Percentiles rank a stretch among this genome's conserved stretches.
Conservation (phyloP, 2,888 invertebrate genomes). For the Temnothorax rugatulus region DNA sequence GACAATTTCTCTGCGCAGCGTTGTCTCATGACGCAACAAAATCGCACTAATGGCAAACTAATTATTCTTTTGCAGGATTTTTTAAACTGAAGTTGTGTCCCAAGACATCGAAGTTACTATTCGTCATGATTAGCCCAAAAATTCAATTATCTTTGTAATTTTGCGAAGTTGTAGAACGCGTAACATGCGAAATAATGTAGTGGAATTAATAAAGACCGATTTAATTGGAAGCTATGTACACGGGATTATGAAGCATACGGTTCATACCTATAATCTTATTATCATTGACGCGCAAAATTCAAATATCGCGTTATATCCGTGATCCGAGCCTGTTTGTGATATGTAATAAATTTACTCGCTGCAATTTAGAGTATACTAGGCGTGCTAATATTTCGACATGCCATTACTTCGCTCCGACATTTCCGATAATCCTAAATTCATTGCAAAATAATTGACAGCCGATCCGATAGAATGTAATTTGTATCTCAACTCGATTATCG, state of each 20-base stretch:
- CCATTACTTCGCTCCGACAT: constrained; percentile 41
- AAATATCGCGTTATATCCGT: constrained; percentile 25
- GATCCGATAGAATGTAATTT: constrained; percentile 40
- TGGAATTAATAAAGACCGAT: constrained; percentile 16
- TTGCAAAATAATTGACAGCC: constrained; percentile 51
- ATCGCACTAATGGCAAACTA: not conserved
- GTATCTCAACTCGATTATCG: constrained; percentile 18
- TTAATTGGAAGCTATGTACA: not conserved
- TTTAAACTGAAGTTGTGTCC: not conserved
- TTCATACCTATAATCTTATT: constrained; percentile 42
- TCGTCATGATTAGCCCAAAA: not conserved
- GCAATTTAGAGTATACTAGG: constrained; percentile 33
- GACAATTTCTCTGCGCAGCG: not conserved
- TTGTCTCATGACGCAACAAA: not conserved
- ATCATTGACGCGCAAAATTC: constrained; percentile 35
- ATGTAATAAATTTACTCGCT: constrained; percentile 46
- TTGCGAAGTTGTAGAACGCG: not conserved
- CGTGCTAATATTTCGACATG: constrained; percentile 46
- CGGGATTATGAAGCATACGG: not conserved
- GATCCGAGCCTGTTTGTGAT: constrained; percentile 21
- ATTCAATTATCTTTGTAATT: not conserved
- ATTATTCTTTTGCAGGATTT: not conserved
- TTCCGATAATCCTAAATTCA: constrained; percentile 54
- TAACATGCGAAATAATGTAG: not conserved
- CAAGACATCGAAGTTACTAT: not conserved